phyloP scores from a whole-genome alignment of 2,113 vertebrate genomes.

The Microcebus tavaratra region DNA sequence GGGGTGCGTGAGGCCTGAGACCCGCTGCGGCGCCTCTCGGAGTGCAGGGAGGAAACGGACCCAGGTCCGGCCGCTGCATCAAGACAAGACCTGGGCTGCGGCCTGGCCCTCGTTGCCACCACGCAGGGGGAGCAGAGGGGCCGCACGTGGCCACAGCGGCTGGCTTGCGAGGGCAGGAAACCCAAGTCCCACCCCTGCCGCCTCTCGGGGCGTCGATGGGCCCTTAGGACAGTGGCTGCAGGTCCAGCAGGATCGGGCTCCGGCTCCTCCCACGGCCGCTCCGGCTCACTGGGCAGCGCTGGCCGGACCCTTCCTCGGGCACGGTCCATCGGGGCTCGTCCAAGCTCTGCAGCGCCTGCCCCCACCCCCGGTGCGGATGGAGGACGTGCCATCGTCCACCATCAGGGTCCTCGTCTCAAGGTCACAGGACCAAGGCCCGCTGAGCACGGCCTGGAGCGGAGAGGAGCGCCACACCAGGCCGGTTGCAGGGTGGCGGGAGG shows the following conservation, averaged over 20 bases:
- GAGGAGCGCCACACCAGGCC: not conserved
- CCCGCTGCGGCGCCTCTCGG: accelerated
- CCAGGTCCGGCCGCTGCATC: not conserved
- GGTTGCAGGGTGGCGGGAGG: not conserved
- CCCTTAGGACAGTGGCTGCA: accelerated
- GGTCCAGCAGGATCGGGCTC: not conserved
- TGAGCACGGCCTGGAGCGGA: not conserved
- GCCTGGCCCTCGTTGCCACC: not conserved
- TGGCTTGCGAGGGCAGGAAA: not conserved
- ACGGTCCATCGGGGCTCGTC: accelerated
- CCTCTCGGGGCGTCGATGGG: not conserved
- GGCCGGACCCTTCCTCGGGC: accelerated
- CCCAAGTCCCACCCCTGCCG: not conserved
- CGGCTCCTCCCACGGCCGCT: accelerated
- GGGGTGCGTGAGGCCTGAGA: not conserved
- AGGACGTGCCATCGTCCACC: accelerated
- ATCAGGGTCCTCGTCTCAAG: accelerated
- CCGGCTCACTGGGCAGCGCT: not conserved
- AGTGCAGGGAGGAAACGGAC: not conserved
- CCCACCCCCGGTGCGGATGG: accelerated
- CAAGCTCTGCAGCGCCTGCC: too few species aligned
- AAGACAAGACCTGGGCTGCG: not conserved
- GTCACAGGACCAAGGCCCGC: not conserved
- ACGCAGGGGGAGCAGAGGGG: too few species aligned
- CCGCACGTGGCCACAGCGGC: not conserved